Base-by-base conservation (phyloP, 2,113 vertebrate species). In the Lampris incognitus region DNA sequence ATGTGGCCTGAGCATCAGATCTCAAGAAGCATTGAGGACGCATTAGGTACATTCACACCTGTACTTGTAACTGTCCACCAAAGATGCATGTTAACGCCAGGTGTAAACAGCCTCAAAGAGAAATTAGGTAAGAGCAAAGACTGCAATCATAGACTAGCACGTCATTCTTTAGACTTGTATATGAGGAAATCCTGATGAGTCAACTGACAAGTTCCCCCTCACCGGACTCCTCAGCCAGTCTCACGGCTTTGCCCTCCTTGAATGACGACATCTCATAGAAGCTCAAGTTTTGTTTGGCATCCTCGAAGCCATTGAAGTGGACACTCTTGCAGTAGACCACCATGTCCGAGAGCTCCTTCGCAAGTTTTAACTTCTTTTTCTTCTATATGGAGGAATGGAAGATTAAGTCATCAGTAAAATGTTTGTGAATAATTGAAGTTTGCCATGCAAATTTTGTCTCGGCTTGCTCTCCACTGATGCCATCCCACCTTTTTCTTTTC, bases 211-310 rank as follows among this genome's bases (percentile, higher is more conserved):
- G 0, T 3, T 57, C 10, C 50, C 75, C 59, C 78, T 85, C 80
- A 99, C 98, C 97, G 0, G 95, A 95, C 11, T 98, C 96, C 64
- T 95, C 94, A 3, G 94, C 95, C 85, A 98, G 89, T 7, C 90
- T 92, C 58, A 94, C 44, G 69, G 95, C 96, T 36, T 96, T 96
- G 72, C 93, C 90, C 89, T 99, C 98, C 0, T 95, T 95, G 87
- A 98, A 96, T 0, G 97, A 99, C 0, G 92, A 94, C 95, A 99
- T 98, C 92, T 99, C 97, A 0, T 98, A 96, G 91, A 96, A 98
- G 60, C 95, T 91, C 82, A 91, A 92, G 62, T 92, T 92, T 0
- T 90, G 74, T 63, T 0, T 78, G 1, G 95, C 87, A 3, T 94
- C 86, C 38, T 95, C 88, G 55, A 99, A 98, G 71, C 96, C 94